These are phyloP conservation scores for Helarctos malayanus DNA, from an alignment of 2,797 vertebrate genomes.

Conservation along the genomic window DNA sequence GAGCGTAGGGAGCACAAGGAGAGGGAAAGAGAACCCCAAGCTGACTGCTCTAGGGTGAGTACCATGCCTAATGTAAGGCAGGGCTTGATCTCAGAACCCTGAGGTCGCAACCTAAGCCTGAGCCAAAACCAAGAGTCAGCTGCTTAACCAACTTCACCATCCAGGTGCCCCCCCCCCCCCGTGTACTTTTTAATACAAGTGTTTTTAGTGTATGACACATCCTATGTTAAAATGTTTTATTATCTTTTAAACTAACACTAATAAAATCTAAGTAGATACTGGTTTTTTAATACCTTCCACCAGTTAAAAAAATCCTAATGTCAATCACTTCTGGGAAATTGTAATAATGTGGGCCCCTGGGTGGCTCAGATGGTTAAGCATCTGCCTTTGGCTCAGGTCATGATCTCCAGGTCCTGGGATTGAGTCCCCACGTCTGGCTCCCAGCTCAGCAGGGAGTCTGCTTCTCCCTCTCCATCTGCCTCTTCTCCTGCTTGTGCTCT, in stretches of 20 bases:
- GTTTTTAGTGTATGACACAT: neutral
- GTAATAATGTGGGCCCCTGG: constrained; percentile 64
- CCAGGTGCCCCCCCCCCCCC: neutral
- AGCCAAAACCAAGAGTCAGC: neutral
- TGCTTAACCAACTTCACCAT: neutral
- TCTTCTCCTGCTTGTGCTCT: too few species aligned
- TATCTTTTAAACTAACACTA: neutral
- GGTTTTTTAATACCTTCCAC: constrained; percentile 47
- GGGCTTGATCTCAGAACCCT: neutral
- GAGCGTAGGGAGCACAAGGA: neutral
- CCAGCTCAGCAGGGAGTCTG: too few species aligned
- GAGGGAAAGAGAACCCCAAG: neutral
- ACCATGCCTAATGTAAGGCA: neutral
- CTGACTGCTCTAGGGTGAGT: neutral
- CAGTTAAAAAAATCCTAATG: constrained; percentile 63
- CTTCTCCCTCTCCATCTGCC: too few species aligned
- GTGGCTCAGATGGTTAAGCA: too few species aligned
- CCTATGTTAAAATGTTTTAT: constrained; percentile 9
- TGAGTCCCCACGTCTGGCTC: too few species aligned
- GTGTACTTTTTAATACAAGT: neutral
- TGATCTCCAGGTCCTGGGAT: too few species aligned
- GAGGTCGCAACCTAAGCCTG: neutral
- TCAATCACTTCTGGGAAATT: constrained; percentile 82
- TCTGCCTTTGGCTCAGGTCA: too few species aligned
- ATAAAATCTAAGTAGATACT: constrained; percentile 58